These are phyloP conservation scores for Lipophrys pholis DNA, from an alignment of 2,113 vertebrate genomes.

Conservation along the genomic window DNA sequence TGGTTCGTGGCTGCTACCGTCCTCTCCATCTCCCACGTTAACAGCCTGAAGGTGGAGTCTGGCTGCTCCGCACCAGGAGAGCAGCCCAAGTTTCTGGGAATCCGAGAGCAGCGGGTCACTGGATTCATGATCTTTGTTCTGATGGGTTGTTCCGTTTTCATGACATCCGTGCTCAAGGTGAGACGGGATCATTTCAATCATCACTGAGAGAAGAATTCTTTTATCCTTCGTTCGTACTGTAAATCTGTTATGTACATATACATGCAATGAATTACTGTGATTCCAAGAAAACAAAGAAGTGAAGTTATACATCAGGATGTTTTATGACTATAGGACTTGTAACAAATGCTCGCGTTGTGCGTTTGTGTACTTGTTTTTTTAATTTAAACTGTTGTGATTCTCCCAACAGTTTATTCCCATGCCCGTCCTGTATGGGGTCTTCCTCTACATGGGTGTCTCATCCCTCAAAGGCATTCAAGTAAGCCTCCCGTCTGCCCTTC, in stretches of 20 bases:
- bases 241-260: no score
- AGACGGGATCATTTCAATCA: background rate
- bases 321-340: background rate
- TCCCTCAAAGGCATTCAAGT: conserved; percentile 97
- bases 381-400: background rate
- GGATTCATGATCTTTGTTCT: conserved; percentile 94
- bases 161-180: conserved; percentile 95
- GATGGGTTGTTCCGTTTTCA: conserved; percentile 96
- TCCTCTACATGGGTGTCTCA: conserved; percentile 97
- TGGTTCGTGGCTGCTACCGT: conserved; percentile 98
- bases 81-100: conserved; percentile 95
- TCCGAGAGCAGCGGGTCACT: conserved; percentile 93
- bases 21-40: conserved; percentile 96
- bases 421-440: conserved; percentile 96
- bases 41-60: conserved; percentile 96
- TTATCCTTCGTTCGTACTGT: no score
- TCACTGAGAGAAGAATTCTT: no score
- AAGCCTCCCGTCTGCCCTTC: conserved; percentile 63
- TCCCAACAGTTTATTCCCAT: conserved; percentile 93
- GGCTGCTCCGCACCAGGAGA: conserved; percentile 95
- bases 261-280: no score
- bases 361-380: conserved; percentile 2
- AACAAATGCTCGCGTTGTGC: background rate
- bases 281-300: no score
- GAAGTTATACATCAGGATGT: background rate